Conservation (phyloP, 2,797 vertebrate genomes). For the Hoplostethus mediterraneus region DNA sequence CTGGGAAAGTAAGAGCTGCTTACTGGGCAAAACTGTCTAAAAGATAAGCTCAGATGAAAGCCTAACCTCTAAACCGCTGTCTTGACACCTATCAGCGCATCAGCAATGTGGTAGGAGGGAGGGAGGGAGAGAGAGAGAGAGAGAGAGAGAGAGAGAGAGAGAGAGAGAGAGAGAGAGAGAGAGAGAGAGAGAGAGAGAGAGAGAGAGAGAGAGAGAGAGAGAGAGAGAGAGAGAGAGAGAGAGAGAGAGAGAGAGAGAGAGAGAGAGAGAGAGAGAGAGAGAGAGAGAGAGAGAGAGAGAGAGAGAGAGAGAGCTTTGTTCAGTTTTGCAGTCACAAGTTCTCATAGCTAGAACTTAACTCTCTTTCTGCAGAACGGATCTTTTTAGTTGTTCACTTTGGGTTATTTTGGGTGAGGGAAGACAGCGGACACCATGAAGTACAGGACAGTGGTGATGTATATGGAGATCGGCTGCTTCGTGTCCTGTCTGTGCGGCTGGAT, state of each 20-base stretch:
- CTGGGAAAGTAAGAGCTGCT: conserved; percentile 73
- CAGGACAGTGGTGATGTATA: conserved; percentile 80
- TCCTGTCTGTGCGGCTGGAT: conserved; percentile 84
- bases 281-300: background rate
- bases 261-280: background rate
- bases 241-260: background rate
- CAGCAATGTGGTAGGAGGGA: background rate
- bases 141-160: background rate
- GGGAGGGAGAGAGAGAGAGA: background rate
- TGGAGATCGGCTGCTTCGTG: conserved; percentile 84
- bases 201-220: background rate
- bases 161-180: background rate
- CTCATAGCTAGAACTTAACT: no score
- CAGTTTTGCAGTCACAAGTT: conserved; percentile 15
- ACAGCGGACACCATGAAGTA: conserved; percentile 65
- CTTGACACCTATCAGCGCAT: no score
- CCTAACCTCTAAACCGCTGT: conserved; percentile 20
- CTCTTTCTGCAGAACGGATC: no score
- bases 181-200: background rate
- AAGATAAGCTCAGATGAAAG: conserved; percentile 55
- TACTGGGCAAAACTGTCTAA: conserved; percentile 65
- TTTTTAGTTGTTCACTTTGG: background rate
- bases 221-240: background rate
- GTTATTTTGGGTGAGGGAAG: background rate
- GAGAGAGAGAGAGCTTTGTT: background rate